A percentile compares a stretch with the other conserved stretches of the same genome.
phyloP scores from a whole-genome alignment of 2,113 vertebrate species.

The Phylloscopus whistleri region DNA sequence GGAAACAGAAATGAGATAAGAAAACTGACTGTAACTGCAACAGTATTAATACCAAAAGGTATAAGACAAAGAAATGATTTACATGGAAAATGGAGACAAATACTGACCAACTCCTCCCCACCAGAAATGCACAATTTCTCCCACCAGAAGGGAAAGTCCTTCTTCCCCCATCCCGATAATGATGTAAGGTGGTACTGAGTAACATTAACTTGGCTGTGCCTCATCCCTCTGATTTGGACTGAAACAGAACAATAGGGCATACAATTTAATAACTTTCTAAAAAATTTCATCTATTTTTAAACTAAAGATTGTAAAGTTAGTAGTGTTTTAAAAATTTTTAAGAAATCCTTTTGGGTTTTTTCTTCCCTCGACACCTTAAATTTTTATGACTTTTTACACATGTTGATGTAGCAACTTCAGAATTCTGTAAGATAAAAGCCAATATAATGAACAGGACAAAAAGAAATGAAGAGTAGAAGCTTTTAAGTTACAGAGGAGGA shows the following conservation, averaged over 20 bases:
- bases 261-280: neutral
- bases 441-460: neutral
- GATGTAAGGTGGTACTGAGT: neutral
- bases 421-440: neutral
- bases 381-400: neutral
- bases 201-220: fast-evolving
- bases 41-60: neutral
- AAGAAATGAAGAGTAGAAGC: neutral
- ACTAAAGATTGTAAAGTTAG: neutral
- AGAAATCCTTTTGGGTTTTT: fast-evolving
- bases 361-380: neutral
- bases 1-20: neutral
- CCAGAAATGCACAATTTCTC: neutral
- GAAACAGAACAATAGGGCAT: neutral
- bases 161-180: fast-evolving
- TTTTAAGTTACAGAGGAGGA: neutral
- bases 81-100: neutral
- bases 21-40: neutral
- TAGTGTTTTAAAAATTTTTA: neutral
- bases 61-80: neutral
- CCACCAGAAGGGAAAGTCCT: neutral
- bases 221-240: too few species aligned
- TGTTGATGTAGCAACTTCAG: neutral
- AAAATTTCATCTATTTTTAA: neutral
- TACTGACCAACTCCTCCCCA: too few species aligned